Evolutionary conservation across 2,113 vertebrate genomes (phyloP).

Genomic region (Pygoscelis adeliae): DNA sequence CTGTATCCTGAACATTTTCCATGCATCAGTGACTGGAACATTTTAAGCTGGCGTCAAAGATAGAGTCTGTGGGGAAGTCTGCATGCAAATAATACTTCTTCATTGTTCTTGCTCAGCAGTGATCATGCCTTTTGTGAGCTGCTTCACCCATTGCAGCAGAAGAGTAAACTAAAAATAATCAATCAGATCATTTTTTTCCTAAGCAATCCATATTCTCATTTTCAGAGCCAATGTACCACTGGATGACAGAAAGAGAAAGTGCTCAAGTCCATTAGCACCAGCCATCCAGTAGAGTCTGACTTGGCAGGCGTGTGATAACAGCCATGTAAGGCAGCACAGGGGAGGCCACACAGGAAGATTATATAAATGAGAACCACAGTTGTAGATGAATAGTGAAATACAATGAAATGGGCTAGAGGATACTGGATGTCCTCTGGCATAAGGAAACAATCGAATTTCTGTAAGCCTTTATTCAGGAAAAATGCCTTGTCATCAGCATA

Average conservation of each 20-base stretch:
- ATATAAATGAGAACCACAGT: slow-evolving; percentile 20
- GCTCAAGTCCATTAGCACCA: not conserved
- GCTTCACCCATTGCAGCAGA: not conserved
- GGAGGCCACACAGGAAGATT: slow-evolving; percentile 54
- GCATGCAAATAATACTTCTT: slow-evolving; percentile 10
- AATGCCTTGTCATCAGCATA: slow-evolving; percentile 24
- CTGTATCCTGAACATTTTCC: slow-evolving; percentile 67
- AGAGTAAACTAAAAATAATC: slow-evolving; percentile 5
- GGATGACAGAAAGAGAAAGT: not conserved
- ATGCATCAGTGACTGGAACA: slow-evolving; percentile 59
- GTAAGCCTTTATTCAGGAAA: slow-evolving; percentile 19
- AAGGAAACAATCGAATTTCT: slow-evolving; percentile 54
- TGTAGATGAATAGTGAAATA: slow-evolving; percentile 9
- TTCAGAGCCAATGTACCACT: not conserved
- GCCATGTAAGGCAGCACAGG: not conserved
- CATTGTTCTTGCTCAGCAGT: slow-evolving; percentile 26
- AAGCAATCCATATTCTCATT: not conserved
- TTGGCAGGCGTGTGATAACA: slow-evolving; percentile 2
- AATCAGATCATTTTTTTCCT: not conserved
- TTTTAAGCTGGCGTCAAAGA: slow-evolving; percentile 65
- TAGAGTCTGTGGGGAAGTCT: slow-evolving; percentile 39
- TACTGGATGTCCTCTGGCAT: not conserved
- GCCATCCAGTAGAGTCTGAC: not conserved
- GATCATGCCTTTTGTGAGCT: slow-evolving; percentile 11
- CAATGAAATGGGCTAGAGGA: not conserved